Evolutionary conservation across 2,113 vertebrate species (phyloP).

Genomic region (Grus americana): DNA sequence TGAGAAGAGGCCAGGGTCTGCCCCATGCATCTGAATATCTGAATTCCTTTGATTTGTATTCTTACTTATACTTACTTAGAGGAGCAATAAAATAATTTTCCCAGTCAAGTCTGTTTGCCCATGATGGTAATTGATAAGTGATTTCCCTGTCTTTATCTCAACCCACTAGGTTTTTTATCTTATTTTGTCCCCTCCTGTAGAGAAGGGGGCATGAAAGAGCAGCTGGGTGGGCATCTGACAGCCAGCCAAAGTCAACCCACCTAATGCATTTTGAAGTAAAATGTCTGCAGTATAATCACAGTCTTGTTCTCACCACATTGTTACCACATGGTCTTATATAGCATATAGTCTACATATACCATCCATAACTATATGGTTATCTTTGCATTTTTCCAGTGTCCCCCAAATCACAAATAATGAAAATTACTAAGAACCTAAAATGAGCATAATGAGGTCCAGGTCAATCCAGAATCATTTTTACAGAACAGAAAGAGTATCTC

Average conservation of each 20-base stretch:
- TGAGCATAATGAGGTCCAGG: background rate
- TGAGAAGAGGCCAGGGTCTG: background rate
- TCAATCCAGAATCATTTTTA: background rate
- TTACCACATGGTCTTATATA: background rate
- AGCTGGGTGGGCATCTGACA: background rate
- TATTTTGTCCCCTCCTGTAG: background rate
- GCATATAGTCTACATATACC: background rate
- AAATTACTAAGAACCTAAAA: background rate
- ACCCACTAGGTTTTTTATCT: background rate
- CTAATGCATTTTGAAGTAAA: background rate
- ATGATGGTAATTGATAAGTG: background rate
- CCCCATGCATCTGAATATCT: background rate
- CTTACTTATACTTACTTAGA: background rate
- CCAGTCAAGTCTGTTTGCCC: background rate
- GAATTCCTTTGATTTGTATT: background rate
- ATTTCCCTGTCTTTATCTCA: background rate
- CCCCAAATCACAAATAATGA: background rate
- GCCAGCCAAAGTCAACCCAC: background rate
- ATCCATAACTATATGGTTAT: background rate
- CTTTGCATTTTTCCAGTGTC: background rate
- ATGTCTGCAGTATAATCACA: background rate
- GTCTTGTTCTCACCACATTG: background rate
- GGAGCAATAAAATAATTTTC: background rate
- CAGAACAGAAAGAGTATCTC: background rate
- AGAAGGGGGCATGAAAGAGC: background rate